Conservation (phyloP, 2,797 vertebrate genomes). For the Leptatherina wallacei region DNA sequence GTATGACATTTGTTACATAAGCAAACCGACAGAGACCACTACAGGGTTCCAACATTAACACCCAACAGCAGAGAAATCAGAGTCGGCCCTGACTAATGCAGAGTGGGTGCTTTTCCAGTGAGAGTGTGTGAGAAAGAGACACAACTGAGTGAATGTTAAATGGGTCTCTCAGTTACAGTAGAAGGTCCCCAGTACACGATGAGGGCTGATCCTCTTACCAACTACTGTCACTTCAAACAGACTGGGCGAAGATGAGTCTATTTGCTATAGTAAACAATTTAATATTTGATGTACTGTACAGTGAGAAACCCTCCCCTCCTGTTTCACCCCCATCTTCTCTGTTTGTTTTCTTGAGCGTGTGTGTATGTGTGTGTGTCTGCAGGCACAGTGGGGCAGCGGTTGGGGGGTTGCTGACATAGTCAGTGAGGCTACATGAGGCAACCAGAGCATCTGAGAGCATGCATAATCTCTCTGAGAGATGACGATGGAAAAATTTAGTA, state of each 20-base stretch:
- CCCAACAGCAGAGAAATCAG: conserved; percentile 52
- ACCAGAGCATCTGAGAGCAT: conserved; percentile 61
- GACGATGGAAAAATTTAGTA: conserved; percentile 52
- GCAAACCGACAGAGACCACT: conserved; percentile 53
- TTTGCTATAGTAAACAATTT: conserved; percentile 78
- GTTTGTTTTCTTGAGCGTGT: conserved; percentile 41
- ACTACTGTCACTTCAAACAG: conserved; percentile 77
- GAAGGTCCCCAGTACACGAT: conserved; percentile 33
- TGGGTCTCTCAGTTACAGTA: conserved; percentile 64
- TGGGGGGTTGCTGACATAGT: conserved; percentile 26
- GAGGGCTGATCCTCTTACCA: conserved; percentile 48
- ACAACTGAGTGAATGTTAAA: conserved; percentile 70
- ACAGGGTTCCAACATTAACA: conserved; percentile 55
- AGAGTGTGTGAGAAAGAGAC: conserved; percentile 39
- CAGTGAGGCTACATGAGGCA: conserved; percentile 61
- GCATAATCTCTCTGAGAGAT: conserved; percentile 57
- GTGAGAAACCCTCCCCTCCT: conserved; percentile 47
- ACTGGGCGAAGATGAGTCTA: conserved; percentile 60
- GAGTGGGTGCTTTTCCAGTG: conserved; percentile 51
- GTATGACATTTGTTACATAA: conserved; percentile 71
- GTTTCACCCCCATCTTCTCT: conserved; percentile 27
- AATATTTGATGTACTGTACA: conserved; percentile 81
- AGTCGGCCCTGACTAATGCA: conserved; percentile 61
- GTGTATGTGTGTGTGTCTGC: conserved; percentile 25
- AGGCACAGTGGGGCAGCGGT: conserved; percentile 11